Evolutionary conservation across 64 coral and sea anemone species (phyloP).

Genomic region (Stichodactyla helianthus): DNA sequence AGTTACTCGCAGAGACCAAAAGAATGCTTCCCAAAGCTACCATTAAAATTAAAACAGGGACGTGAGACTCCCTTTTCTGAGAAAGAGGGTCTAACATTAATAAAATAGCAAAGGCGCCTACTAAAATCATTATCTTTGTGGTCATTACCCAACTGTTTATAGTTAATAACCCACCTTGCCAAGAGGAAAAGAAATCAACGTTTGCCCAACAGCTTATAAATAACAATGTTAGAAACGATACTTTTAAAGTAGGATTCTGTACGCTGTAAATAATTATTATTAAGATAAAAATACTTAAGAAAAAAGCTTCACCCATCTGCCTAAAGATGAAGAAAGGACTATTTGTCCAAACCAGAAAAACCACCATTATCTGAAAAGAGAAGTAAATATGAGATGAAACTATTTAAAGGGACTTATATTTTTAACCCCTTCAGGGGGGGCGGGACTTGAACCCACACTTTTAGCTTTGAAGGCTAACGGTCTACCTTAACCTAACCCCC

Average conservation of each 20-base stretch:
- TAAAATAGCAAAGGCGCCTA: slow-evolving; percentile 74
- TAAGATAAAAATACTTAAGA: slow-evolving; percentile 67
- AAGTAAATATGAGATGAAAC: no score
- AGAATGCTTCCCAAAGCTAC: slow-evolving; percentile 63
- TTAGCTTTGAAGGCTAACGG: slow-evolving; percentile 78
- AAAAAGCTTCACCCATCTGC: slow-evolving; percentile 56
- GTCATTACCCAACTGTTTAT: slow-evolving; percentile 60
- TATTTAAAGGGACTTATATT: no score
- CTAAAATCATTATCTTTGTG: slow-evolving; percentile 55
- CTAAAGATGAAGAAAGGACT: no score
- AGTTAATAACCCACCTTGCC: slow-evolving; percentile 43
- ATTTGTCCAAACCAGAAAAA: no score
- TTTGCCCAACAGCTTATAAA: slow-evolving; percentile 59
- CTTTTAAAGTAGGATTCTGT: slow-evolving; percentile 64
- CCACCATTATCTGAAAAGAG: no score
- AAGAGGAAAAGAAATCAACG: slow-evolving; percentile 6
- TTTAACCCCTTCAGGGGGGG: slow-evolving; percentile 37
- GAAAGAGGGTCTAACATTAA: slow-evolving; percentile 59
- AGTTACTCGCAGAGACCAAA: slow-evolving; percentile 69
- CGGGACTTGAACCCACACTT: slow-evolving; percentile 70
- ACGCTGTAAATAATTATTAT: slow-evolving; percentile 65
- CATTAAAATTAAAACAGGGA: slow-evolving; percentile 65
- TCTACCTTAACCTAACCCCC: slow-evolving; percentile 76
- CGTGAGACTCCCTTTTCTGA: slow-evolving; percentile 43
- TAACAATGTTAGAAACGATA: slow-evolving; percentile 77